A percentile compares a stretch with the other conserved stretches of the same genome.
phyloP scores from a whole-genome alignment of 2,888 invertebrate genomes.

The Eledona agricola region DNA sequence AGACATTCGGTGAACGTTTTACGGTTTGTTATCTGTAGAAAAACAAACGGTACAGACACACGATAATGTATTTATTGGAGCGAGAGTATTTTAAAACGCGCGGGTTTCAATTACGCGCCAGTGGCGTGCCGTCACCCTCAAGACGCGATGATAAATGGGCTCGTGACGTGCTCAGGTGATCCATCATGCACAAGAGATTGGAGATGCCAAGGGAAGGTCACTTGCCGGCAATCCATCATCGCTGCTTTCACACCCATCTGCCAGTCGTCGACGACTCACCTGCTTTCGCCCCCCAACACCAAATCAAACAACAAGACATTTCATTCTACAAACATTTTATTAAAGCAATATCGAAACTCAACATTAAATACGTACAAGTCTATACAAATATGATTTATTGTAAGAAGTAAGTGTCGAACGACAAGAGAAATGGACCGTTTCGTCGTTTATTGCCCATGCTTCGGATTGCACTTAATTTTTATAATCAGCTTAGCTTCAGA shows the following conservation, averaged over 20 bases:
- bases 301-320: slow-evolving; percentile 33
- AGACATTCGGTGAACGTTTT: slow-evolving; percentile 52
- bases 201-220: slow-evolving; percentile 61
- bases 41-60: slow-evolving; percentile 45
- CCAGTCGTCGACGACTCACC: slow-evolving; percentile 44
- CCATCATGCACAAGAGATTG: slow-evolving; percentile 63
- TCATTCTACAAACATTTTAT: slow-evolving; percentile 69
- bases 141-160: slow-evolving; percentile 61
- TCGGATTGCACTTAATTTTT: slow-evolving; percentile 53
- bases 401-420: slow-evolving; percentile 35
- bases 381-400: slow-evolving; percentile 51
- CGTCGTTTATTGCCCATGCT: slow-evolving; percentile 47
- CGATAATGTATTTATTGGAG: slow-evolving; percentile 48
- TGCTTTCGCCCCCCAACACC: slow-evolving; percentile 23
- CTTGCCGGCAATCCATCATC: slow-evolving; percentile 58
- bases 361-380: slow-evolving; percentile 61
- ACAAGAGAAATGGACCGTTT: slow-evolving; percentile 38
- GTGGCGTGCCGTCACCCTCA: slow-evolving; percentile 49
- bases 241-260: slow-evolving; percentile 50
- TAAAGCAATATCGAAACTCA: slow-evolving; percentile 71
- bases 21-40: slow-evolving; percentile 52
- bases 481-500: slow-evolving; percentile 35
- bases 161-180: slow-evolving; percentile 61
- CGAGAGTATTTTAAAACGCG: slow-evolving; percentile 22
- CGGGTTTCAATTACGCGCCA: slow-evolving; percentile 46